Evolutionary conservation across 2,113 vertebrate species (phyloP).

Genomic region (Megaceryle maxima): DNA sequence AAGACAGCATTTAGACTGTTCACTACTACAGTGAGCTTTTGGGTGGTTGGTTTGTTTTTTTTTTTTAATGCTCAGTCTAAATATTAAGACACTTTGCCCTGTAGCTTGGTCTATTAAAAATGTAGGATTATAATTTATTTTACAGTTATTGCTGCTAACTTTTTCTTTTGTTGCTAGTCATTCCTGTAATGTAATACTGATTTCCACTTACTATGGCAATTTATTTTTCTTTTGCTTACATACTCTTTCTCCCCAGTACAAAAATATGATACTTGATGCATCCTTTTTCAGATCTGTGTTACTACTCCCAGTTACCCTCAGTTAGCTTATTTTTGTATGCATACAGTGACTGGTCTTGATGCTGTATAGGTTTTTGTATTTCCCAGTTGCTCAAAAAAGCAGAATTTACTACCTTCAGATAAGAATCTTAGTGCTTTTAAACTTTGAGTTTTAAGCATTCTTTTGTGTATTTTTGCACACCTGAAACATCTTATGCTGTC

Average conservation of each 20-base stretch:
- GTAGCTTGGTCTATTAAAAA: neutral
- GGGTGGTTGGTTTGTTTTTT: neutral
- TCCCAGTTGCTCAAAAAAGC: neutral
- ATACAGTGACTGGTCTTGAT: neutral
- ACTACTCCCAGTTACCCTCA: neutral
- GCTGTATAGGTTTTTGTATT: neutral
- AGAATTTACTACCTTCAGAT: neutral
- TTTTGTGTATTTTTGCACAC: neutral
- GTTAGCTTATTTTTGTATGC: neutral
- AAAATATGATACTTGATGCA: neutral
- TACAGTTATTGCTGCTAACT: neutral
- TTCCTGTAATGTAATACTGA: neutral
- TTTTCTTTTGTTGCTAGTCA: neutral
- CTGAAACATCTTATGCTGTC: neutral
- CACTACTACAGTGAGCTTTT: neutral
- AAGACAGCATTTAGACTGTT: neutral
- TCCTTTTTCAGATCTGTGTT: neutral
- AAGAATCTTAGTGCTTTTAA: neutral
- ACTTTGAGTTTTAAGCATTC: neutral
- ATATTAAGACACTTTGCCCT: neutral
- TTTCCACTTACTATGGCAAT: neutral
- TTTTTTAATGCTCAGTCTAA: neutral
- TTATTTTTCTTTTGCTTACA: neutral
- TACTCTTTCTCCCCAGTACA: neutral
- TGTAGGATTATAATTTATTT: neutral